Evolutionary conservation across 2,797 vertebrate genomes (phyloP).

Genomic region (Chrosomus eos): DNA sequence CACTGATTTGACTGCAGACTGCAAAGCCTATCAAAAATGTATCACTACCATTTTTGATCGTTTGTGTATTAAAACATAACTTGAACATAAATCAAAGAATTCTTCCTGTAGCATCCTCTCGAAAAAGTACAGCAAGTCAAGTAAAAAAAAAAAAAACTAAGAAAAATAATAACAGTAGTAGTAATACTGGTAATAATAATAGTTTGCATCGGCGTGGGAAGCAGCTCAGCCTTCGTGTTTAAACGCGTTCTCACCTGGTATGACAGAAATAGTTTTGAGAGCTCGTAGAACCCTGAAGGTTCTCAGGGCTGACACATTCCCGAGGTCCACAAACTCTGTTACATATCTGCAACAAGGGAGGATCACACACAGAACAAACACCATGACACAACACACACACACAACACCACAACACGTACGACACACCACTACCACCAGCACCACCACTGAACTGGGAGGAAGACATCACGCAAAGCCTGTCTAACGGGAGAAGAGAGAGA

Average conservation of each 20-base stretch:
- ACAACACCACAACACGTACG: slow-evolving; percentile 81
- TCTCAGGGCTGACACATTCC: slow-evolving; percentile 99
- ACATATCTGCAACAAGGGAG: slow-evolving; percentile 99
- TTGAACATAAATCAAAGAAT: slow-evolving; percentile 37
- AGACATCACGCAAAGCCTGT: slow-evolving; percentile 86
- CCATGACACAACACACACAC: slow-evolving; percentile 95
- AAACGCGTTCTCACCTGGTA: slow-evolving; percentile 98
- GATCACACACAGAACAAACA: slow-evolving; percentile 98
- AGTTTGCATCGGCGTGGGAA: slow-evolving; percentile 59
- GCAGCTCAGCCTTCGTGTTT: slow-evolving; percentile 83
- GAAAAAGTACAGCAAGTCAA: slow-evolving; percentile 50
- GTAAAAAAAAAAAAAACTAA: slow-evolving; percentile 51
- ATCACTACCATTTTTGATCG: slow-evolving; percentile 80
- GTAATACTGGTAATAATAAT: slow-evolving; percentile 63
- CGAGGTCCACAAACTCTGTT: slow-evolving; percentile 99
- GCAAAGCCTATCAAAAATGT: slow-evolving; percentile 90
- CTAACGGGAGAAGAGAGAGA: slow-evolving; percentile 62
- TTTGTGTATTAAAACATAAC: slow-evolving; percentile 58
- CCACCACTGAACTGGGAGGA: slow-evolving; percentile 74
- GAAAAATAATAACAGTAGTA: slow-evolving; percentile 54
- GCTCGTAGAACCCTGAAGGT: slow-evolving; percentile 99
- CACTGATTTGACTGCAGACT: slow-evolving; percentile 76
- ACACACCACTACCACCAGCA: slow-evolving; percentile 78
- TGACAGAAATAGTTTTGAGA: slow-evolving; percentile 99
- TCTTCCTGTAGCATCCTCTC: slow-evolving; percentile 61